These are phyloP conservation scores for Drosophila baimaii DNA, from an alignment of 1,140 invertebrate species.

Conservation along the genomic window DNA sequence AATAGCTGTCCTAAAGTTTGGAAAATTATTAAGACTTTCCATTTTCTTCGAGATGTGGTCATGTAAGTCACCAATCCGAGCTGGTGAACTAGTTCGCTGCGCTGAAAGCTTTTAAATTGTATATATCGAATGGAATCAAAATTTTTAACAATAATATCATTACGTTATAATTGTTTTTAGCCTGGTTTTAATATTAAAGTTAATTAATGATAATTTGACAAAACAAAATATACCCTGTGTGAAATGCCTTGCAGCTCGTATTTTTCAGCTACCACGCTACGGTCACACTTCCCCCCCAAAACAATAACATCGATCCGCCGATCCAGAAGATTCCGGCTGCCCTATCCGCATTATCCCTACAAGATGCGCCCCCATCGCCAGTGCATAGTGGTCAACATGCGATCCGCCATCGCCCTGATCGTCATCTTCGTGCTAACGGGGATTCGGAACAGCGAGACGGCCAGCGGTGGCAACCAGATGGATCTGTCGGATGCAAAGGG, in stretches of 20 bases:
- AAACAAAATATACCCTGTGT: too few relatives aligned
- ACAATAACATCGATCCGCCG: neutral
- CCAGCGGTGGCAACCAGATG: constrained; percentile 74
- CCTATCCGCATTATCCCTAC: neutral
- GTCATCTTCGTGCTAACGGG: constrained; percentile 84
- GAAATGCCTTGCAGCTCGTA: neutral
- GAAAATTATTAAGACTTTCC: too few relatives aligned
- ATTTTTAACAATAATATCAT: too few relatives aligned
- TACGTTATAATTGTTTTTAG: too few relatives aligned
- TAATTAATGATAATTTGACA: too few relatives aligned
- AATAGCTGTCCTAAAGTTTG: too few relatives aligned
- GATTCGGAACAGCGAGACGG: constrained; percentile 84
- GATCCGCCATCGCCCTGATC: constrained; percentile 84
- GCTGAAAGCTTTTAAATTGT: too few relatives aligned
- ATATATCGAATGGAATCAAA: too few relatives aligned
- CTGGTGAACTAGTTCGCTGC: too few relatives aligned
- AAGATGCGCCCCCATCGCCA: constrained; percentile 59
- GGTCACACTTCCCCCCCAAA: neutral
- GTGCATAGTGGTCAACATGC: constrained; percentile 85
- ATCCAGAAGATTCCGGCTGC: neutral
- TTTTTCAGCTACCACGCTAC: neutral
- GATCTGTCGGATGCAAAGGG: constrained; percentile 54
- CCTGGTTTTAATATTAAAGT: too few relatives aligned
- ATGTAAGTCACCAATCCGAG: too few relatives aligned
- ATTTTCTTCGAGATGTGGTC: too few relatives aligned